These are phyloP conservation scores for Acheta domesticus DNA, from an alignment of 2,888 invertebrate genomes.

Conservation along the genomic window DNA sequence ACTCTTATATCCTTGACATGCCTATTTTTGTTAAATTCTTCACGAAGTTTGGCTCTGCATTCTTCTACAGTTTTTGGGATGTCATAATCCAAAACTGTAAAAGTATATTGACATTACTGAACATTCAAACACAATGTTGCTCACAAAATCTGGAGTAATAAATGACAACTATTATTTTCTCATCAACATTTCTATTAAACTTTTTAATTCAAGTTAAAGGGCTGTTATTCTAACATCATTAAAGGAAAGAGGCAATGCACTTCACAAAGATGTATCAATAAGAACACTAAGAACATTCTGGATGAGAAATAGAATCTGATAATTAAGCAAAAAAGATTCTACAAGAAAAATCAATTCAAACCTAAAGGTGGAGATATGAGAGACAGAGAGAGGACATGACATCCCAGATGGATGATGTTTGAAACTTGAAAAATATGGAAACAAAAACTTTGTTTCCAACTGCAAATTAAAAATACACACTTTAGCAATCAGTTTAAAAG, in stretches of 20 bases:
- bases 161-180: neutral
- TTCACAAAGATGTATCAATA: too few species aligned
- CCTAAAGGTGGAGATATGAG: too few species aligned
- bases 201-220: too few species aligned
- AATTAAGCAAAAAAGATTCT: neutral
- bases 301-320: neutral
- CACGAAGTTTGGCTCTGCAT: conserved; percentile 69
- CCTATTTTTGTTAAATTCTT: conserved; percentile 72
- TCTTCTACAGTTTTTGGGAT: conserved; percentile 71
- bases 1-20: conserved; percentile 79
- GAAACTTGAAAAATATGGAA: too few species aligned
- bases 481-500: too few species aligned
- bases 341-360: too few species aligned
- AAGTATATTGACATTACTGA: neutral
- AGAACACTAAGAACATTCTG: neutral
- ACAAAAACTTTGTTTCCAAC: too few species aligned
- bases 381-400: too few species aligned
- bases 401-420: too few species aligned
- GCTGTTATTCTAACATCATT: too few species aligned
- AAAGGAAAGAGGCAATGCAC: too few species aligned
- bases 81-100: conserved; percentile 75
- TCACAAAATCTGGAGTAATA: neutral
- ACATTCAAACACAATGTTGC: neutral
- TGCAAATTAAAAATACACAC: too few species aligned
- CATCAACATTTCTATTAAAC: neutral